phyloP scores from a whole-genome alignment of 2,113 vertebrate genomes.

The Muntiacus muntjak region DNA sequence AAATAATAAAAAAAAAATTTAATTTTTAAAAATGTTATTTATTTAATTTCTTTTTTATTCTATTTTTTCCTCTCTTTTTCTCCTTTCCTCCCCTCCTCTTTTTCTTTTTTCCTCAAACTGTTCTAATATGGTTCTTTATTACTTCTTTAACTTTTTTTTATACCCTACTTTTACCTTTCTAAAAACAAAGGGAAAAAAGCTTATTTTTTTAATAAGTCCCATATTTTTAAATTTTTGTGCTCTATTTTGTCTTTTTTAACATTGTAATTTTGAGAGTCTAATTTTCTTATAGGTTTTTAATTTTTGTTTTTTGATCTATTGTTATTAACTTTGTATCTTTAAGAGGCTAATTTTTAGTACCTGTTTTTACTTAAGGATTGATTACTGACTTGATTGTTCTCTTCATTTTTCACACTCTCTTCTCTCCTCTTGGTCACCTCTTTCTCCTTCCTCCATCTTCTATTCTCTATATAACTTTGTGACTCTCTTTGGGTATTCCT shows the following conservation, averaged over 20 bases:
- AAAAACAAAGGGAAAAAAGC: neutral
- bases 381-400: neutral
- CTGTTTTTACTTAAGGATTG: neutral
- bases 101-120: neutral
- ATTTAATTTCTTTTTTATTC: neutral
- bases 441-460: neutral
- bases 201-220: neutral
- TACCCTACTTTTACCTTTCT: neutral
- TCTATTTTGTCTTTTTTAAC: neutral
- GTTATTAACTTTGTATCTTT: neutral
- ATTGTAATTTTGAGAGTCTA: neutral
- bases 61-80: neutral
- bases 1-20: neutral
- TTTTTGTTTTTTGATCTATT: neutral
- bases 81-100: neutral
- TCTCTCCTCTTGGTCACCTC: neutral
- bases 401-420: neutral
- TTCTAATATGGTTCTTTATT: neutral
- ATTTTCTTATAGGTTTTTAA: neutral
- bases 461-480: neutral
- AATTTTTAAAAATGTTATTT: neutral
- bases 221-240: neutral
- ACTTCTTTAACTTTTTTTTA: neutral
- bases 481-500: neutral
- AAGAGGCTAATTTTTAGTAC: neutral